These are phyloP conservation scores for Hirundo rustica DNA, from an alignment of 2,797 vertebrate species.

Conservation along the genomic window DNA sequence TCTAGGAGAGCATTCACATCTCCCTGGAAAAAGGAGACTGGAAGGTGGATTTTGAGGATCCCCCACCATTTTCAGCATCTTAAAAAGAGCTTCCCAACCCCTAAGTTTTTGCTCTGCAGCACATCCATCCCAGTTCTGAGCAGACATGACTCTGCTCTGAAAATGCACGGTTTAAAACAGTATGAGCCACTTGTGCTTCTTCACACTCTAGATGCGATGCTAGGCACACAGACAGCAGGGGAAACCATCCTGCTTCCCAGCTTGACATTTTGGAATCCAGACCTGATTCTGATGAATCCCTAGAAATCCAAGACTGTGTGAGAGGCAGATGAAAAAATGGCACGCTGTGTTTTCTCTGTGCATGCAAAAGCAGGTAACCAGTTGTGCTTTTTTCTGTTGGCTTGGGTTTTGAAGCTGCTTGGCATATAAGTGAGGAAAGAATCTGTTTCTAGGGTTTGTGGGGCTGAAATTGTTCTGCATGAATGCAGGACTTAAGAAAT, in stretches of 20 bases:
- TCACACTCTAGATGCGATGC: not conserved
- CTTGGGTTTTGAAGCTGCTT: not conserved
- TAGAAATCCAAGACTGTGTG: not conserved
- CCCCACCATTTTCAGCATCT: not conserved
- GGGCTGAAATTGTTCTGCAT: not conserved
- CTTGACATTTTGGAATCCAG: not conserved
- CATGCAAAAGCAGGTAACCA: not conserved
- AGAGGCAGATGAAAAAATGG: not conserved
- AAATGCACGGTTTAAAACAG: not conserved
- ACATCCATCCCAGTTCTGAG: not conserved
- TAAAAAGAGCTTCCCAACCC: not conserved
- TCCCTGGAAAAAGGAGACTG: not conserved
- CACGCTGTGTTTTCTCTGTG: rapidly evolving
- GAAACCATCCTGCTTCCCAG: not conserved
- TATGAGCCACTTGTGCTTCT: not conserved
- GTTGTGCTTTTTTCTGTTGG: not conserved
- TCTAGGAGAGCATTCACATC: not conserved
- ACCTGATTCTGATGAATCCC: not conserved
- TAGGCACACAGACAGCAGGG: not conserved
- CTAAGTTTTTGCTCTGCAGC: not conserved
- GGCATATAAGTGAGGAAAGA: not conserved
- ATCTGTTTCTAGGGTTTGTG: not conserved
- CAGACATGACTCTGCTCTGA: rapidly evolving
- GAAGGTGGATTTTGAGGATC: not conserved
- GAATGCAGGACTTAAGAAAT: not conserved